A percentile compares a stretch with the other conserved stretches of the same genome.
Conservation (phyloP, 2,888 invertebrate species). For the Zelleria hepariella region DNA sequence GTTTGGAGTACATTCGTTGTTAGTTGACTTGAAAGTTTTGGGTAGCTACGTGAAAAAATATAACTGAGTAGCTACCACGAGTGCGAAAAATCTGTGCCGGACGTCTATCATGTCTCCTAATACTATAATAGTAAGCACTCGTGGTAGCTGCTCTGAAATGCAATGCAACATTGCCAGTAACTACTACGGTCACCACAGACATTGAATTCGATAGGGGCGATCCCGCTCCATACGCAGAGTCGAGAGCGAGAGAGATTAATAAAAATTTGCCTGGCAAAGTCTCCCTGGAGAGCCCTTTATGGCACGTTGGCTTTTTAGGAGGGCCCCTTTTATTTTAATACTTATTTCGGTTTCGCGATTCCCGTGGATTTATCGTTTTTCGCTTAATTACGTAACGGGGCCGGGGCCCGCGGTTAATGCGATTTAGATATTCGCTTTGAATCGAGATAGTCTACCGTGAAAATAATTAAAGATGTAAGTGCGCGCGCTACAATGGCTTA, state of each 20-base stretch:
- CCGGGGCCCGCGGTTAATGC: conserved; percentile 24
- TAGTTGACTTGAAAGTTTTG: too few species aligned
- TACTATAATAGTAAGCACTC: too few species aligned
- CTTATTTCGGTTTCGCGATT: conserved; percentile 46
- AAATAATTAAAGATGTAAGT: conserved; percentile 7
- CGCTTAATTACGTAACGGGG: conserved; percentile 31
- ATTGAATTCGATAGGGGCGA: conserved; percentile 39
- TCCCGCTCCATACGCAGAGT: conserved; percentile 37
- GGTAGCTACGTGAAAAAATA: too few species aligned
- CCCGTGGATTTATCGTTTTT: conserved; percentile 52
- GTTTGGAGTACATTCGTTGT: too few species aligned
- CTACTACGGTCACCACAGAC: too few species aligned
- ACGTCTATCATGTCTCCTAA: too few species aligned
- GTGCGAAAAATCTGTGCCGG: too few species aligned
- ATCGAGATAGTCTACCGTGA: conserved; percentile 6
- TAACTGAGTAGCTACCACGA: too few species aligned
- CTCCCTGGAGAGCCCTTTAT: conserved; percentile 55
- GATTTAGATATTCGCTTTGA: conserved; percentile 13
- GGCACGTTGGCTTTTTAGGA: conserved; percentile 60
- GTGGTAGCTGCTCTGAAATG: too few species aligned
- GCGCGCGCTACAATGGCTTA: neutral
- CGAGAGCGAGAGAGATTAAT: conserved; percentile 47
- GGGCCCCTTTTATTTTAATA: conserved; percentile 57
- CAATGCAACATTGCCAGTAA: too few species aligned
- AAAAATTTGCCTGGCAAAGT: conserved; percentile 54